Base-by-base conservation (phyloP, 2,113 vertebrate genomes). In the Microtus oregoni region DNA sequence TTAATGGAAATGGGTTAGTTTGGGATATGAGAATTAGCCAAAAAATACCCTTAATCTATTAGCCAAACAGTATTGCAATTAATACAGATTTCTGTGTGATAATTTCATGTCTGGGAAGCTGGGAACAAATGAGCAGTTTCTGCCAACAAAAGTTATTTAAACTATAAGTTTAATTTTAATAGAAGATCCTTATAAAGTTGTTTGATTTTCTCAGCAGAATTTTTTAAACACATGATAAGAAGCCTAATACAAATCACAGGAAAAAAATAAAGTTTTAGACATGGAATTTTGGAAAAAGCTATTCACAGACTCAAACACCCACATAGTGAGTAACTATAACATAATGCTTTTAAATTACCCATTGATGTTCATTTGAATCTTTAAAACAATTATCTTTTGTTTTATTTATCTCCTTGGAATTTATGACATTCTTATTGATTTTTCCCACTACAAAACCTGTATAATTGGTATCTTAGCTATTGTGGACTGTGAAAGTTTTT, bases 361-460 rank as follows among this genome's bases (percentile, higher is more conserved):
- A 67, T 82, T 78, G 44, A 89, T 90, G 35, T 30, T 65, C 77
- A 93, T 75, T 82, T 77, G 81, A 94, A 95, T 28, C 22, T 52
- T 94, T 94, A 77, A 44, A 91, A 73, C 0, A 50, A 35, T 47
- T 67, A 87, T 35, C 92, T 86, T 96, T 85, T 12, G 50, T 41
- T 91, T 65, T 58, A 86, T 79, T 92, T 32, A 79, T 50, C 0
- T 75, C 17, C 26, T 78, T 90, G 8, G 70, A 72, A 70, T 92
- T 78, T 50, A 96, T 75, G 5, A 0, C 3, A 76, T 89, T 79
- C 20, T n/a, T 1, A 15, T 11, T 83, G 6, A 38, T 55, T 30
- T 87, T 61, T 72, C 35, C n/a, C 65, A 87, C 55, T 89, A 55
- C 19, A 92, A 94, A 90, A 78, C 5, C 70, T 35, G 0, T 30